Conservation (phyloP, 1,140 invertebrate species). For the Phymorhynchus buccinoides region DNA sequence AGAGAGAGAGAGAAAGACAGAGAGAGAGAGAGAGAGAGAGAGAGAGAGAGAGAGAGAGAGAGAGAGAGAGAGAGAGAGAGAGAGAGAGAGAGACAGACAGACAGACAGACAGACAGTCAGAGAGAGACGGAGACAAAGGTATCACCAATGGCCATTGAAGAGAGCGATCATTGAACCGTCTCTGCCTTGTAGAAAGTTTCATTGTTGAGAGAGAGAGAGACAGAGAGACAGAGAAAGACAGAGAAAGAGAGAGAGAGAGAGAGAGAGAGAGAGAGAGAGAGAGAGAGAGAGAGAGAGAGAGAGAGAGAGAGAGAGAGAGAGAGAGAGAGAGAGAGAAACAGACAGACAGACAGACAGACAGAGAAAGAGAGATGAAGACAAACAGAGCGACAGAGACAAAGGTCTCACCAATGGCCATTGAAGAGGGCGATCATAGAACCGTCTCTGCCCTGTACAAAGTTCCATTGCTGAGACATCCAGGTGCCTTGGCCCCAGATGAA, state of each 20-base stretch:
- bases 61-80: too few species aligned
- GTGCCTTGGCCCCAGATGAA: neutral
- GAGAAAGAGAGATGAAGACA: neutral
- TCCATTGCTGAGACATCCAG: constrained; percentile 25
- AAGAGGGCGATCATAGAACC: constrained; percentile 4
- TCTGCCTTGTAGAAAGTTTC: too few species aligned
- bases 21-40: too few species aligned
- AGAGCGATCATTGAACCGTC: too few species aligned
- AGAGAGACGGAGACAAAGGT: neutral
- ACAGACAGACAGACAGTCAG: neutral
- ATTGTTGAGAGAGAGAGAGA: neutral
- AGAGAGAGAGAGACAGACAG: neutral
- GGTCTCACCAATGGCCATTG: neutral
- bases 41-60: too few species aligned
- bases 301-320: neutral
- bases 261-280: neutral
- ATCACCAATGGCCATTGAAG: too few species aligned
- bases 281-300: neutral
- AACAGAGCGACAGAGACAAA: neutral
- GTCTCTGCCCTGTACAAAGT: constrained; percentile 18
- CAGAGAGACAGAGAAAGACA: neutral
- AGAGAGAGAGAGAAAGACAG: too few species aligned
- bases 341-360: too few species aligned
- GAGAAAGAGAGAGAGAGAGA: neutral
- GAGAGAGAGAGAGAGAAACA: neutral